phyloP scores from a whole-genome alignment of 2,797 vertebrate genomes.

The Taenioides sp. region DNA sequence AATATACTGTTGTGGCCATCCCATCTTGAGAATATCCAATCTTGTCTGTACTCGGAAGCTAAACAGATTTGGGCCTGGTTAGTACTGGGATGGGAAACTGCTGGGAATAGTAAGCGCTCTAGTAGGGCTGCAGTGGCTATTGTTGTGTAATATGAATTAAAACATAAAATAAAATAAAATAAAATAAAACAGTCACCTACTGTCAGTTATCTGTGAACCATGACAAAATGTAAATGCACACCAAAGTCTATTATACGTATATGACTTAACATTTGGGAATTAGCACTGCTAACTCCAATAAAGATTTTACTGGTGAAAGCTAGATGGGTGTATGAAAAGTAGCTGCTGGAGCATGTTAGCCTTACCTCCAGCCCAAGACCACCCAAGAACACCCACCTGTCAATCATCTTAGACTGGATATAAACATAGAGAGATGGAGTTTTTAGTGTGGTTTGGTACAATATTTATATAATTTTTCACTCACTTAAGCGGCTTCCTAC shows the following conservation, averaged over 20 bases:
- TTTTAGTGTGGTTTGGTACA: conserved; percentile 26
- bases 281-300: conserved; percentile 47
- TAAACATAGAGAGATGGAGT: conserved; percentile 55
- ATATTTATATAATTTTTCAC: conserved; percentile 15
- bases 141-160: too few relatives aligned
- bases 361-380: conserved; percentile 48
- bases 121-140: too few relatives aligned
- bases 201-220: too few relatives aligned
- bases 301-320: conserved; percentile 34
- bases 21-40: too few relatives aligned
- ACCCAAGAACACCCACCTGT: conserved; percentile 69
- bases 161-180: too few relatives aligned
- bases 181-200: too few relatives aligned
- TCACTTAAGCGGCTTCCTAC: conserved; percentile 11
- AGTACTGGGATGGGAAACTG: too few relatives aligned
- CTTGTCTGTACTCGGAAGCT: too few relatives aligned
- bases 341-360: conserved; percentile 47
- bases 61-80: too few relatives aligned
- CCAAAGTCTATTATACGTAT: conserved; percentile 10
- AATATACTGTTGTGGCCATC: too few relatives aligned
- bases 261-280: conserved; percentile 27
- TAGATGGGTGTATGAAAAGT: conserved; percentile 53
- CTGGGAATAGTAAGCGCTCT: too few relatives aligned
- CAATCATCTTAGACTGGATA: conserved; percentile 60
- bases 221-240: conserved; percentile 45